A percentile compares a stretch with the other conserved stretches of the same genome.
These are phyloP conservation scores for Xenopus laevis DNA, from an alignment of 2,113 vertebrate species.

Conservation along the genomic window DNA sequence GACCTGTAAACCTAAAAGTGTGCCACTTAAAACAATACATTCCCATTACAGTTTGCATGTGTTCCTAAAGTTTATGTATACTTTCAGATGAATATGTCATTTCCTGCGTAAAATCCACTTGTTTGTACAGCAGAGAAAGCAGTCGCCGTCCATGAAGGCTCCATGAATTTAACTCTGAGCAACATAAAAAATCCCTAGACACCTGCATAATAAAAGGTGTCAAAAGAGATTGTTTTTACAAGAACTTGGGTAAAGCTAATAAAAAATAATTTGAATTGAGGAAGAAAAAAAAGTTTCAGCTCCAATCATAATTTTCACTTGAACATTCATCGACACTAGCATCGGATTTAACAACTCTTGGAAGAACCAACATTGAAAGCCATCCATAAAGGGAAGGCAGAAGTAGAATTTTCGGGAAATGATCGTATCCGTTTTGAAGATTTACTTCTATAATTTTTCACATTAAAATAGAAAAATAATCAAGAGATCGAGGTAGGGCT, in stretches of 20 bases:
- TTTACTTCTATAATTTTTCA: no score
- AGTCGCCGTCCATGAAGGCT: slow-evolving; percentile 61
- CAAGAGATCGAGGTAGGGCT: no score
- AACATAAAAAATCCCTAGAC: slow-evolving; percentile 62
- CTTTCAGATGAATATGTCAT: slow-evolving; percentile 75
- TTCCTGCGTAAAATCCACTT: slow-evolving; percentile 75
- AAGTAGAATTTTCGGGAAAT: not conserved
- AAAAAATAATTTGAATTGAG: slow-evolving; percentile 21
- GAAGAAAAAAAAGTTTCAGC: slow-evolving; percentile 14
- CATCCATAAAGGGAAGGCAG: not conserved
- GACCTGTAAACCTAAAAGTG: slow-evolving; percentile 69
- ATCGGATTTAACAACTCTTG: no score
- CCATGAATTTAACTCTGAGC: slow-evolving; percentile 63
- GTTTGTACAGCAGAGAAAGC: slow-evolving; percentile 66
- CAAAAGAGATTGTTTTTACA: slow-evolving; percentile 58
- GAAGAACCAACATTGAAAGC: no score
- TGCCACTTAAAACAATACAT: slow-evolving; percentile 80
- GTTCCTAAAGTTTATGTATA: slow-evolving; percentile 68
- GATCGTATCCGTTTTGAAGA: no score
- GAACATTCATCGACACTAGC: not conserved
- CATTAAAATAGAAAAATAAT: no score
- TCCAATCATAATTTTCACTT: slow-evolving; percentile 5
- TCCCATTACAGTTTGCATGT: slow-evolving; percentile 69
- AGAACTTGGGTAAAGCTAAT: slow-evolving; percentile 19
- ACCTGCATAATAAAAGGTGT: slow-evolving; percentile 66